These are phyloP conservation scores for Chrysomela aeneicollis DNA, from an alignment of 2,888 invertebrate genomes.

Conservation along the genomic window DNA sequence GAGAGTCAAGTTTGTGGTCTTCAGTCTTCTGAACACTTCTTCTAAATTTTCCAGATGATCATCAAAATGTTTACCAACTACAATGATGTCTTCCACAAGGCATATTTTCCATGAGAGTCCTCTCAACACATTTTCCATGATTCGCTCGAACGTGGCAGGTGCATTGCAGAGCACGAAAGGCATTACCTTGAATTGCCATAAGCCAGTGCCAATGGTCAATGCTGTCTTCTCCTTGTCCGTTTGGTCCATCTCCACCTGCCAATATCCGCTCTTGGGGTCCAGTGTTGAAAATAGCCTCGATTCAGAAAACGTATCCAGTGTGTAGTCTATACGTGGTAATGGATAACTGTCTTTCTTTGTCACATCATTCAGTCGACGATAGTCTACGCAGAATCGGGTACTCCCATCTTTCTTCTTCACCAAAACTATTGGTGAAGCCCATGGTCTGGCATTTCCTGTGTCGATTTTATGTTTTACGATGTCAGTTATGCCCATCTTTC, in stretches of 20 bases:
- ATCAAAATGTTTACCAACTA: too few species aligned
- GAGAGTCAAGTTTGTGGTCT: too few species aligned
- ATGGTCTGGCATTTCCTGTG: constrained; percentile 10
- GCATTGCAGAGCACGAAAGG: too few species aligned
- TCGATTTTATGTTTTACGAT: neutral
- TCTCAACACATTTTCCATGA: too few species aligned
- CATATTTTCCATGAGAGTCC: too few species aligned
- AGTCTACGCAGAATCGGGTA: constrained; percentile 40
- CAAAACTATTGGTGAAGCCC: constrained; percentile 36
- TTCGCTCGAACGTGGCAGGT: too few species aligned
- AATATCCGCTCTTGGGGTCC: constrained; percentile 36
- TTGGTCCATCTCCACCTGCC: constrained; percentile 32
- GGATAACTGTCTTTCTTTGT: constrained; percentile 4
- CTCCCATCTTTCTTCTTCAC: constrained; percentile 40
- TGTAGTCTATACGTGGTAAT: constrained; percentile 32
- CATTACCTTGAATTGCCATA: constrained; percentile 46
- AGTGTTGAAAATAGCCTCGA: constrained; percentile 27
- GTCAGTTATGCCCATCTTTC: constrained; percentile 1
- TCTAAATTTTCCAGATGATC: too few species aligned
- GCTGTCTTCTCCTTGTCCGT: constrained; percentile 43
- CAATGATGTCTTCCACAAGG: too few species aligned
- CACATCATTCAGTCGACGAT: constrained; percentile 29
- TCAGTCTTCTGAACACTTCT: too few species aligned
- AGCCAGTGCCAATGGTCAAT: constrained; percentile 38
- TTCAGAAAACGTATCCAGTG: constrained; percentile 37